Conservation (phyloP, 2,113 vertebrate genomes). For the Canis aureus region DNA sequence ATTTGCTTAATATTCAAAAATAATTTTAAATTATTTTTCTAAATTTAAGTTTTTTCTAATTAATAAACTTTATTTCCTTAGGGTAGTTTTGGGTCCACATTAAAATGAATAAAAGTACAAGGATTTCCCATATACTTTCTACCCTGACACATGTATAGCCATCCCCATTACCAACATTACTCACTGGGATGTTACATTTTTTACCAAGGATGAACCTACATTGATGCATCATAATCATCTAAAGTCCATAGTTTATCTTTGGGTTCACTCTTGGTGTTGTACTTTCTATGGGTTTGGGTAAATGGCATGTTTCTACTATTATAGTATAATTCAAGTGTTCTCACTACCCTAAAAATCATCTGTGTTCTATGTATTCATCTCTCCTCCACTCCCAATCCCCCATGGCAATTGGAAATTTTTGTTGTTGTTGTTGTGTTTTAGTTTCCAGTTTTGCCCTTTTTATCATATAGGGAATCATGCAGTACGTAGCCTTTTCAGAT, state of each 20-base stretch:
- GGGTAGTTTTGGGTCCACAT: background rate
- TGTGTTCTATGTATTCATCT: background rate
- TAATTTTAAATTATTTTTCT: background rate
- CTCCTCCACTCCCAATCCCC: background rate
- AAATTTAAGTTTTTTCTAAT: background rate
- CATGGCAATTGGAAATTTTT: background rate
- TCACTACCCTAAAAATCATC: background rate
- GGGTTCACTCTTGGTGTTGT: background rate
- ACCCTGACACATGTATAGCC: background rate
- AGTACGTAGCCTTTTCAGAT: background rate
- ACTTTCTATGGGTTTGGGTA: background rate
- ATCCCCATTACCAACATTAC: background rate
- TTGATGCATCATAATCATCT: background rate
- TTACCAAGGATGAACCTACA: background rate
- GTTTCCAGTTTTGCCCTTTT: background rate
- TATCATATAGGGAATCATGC: background rate
- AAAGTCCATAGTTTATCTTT: background rate
- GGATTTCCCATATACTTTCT: background rate
- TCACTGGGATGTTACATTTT: background rate
- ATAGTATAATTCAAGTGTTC: background rate
- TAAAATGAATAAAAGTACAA: background rate
- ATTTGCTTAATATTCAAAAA: background rate
- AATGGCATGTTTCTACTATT: background rate
- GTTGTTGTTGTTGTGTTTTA: too few relatives aligned
- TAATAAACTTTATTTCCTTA: background rate